Evolutionary conservation across 2,113 vertebrate genomes (phyloP).

Genomic region (Macaca mulatta): DNA sequence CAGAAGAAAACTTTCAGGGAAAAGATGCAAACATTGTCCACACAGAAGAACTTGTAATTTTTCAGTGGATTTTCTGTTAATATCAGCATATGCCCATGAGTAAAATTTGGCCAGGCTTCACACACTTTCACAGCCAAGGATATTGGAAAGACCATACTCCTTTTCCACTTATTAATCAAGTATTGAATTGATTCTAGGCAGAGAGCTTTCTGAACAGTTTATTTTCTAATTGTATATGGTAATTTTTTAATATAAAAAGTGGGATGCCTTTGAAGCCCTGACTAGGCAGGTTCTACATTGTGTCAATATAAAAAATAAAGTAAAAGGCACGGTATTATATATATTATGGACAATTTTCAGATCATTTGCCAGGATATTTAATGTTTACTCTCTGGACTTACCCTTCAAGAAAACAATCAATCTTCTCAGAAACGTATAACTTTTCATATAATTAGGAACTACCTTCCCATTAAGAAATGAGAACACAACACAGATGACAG

Average conservation of each 20-base stretch:
- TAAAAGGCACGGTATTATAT: background rate
- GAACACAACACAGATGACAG: background rate
- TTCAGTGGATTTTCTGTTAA: background rate
- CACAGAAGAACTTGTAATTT: background rate
- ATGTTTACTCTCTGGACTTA: background rate
- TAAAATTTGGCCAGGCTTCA: background rate
- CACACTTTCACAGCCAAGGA: no score
- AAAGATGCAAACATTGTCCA: background rate
- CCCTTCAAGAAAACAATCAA: background rate
- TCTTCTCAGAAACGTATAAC: background rate
- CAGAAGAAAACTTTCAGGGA: background rate
- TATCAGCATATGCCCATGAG: background rate
- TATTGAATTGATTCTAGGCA: background rate
- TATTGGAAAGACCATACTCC: background rate
- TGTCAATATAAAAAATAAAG: background rate
- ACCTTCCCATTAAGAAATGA: background rate
- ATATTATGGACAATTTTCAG: background rate
- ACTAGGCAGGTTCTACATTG: background rate
- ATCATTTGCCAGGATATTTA: background rate
- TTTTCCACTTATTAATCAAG: background rate
- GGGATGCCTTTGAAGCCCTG: background rate
- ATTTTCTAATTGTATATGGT: background rate
- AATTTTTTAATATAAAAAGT: background rate
- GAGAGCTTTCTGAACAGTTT: background rate
- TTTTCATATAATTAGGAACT: background rate